These are phyloP conservation scores for Orthosia gracilis DNA, from an alignment of 2,888 invertebrate species.

Conservation along the genomic window DNA sequence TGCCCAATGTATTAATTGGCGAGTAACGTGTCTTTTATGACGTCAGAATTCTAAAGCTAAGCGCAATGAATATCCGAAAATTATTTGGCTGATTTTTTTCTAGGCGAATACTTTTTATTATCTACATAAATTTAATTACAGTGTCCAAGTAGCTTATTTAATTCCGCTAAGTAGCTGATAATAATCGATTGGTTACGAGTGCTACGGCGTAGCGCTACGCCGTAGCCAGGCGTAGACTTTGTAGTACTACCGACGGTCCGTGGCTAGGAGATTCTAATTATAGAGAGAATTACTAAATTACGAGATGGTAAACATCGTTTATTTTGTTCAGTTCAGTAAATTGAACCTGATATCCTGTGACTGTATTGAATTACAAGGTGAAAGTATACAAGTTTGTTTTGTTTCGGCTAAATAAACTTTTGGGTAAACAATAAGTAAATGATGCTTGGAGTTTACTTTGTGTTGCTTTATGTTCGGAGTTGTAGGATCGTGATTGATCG, in stretches of 20 bases:
- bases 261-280: conserved; percentile 19
- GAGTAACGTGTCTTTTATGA: conserved; percentile 1
- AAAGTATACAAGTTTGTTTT: conserved; percentile 12
- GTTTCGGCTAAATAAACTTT: conserved; percentile 31
- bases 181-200: conserved; percentile 36
- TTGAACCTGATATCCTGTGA: conserved; percentile 40
- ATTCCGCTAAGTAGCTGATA: conserved; percentile 33
- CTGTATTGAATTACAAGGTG: conserved; percentile 32
- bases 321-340: conserved; percentile 25
- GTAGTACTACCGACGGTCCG: conserved; percentile 19
- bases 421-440: conserved; percentile 16
- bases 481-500: conserved; percentile 7
- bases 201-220: conserved; percentile 38
- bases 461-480: conserved; percentile 4
- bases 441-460: conserved; percentile 20
- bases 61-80: neutral
- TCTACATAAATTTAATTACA: neutral
- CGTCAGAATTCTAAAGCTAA: neutral
- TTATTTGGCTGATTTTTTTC: neutral
- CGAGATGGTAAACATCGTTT: conserved; percentile 21
- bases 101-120: neutral
- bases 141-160: conserved; percentile 11
- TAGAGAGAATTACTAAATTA: conserved; percentile 16
- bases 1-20: neutral
- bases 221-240: conserved; percentile 26